Evolutionary conservation across 2,888 invertebrate genomes (phyloP), one percentile per base, ranked within the genome.

Genomic region (Plebejus anna): DNA sequence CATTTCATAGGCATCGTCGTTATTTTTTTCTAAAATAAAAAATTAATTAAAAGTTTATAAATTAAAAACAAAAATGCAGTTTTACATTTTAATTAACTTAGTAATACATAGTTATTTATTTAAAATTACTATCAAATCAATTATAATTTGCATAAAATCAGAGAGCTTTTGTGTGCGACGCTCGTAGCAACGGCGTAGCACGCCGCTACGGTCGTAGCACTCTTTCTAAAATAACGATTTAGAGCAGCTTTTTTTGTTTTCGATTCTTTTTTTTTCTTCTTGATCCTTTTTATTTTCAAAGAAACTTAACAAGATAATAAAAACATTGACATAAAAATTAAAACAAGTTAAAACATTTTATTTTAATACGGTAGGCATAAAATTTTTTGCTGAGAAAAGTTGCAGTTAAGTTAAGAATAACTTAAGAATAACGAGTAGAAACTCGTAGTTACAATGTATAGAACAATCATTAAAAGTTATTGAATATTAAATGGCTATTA

Each of bases 161-260:
- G 59, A 7, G 22, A n/a, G 59, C 28, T 66, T 36, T 66, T 66
- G 22, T 16, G 4, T 66, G 16, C 66, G 36, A 66, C 66, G 32
- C 32, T 66, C 66, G 66, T 66, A 66, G 36, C 66, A 66, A 71
- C 3, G 38, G 2, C 42, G 71, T 71, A 71, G 71, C n/a, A n/a
- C n/a, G 1, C 22, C 42, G 71, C 76, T 51, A 76, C 59, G 55
- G 36, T 55, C 73, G 73, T 75, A 75, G 73, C 73, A 51, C 6
- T 11, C 13, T 36, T 66, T 13, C 16, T 32, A 36, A 66, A 66
- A 66, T 66, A 66, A 66, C 1, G 13, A 16, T 66, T 16, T 6
- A 28, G 6, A 13, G 4, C 22, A 22, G 22, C 22, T 13, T 16
- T 36, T 32, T 13, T 66, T 32, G 1, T 36, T 66, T 13, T 36